These are phyloP conservation scores for Timema podura DNA, from an alignment of 2,888 invertebrate genomes.

Conservation along the genomic window DNA sequence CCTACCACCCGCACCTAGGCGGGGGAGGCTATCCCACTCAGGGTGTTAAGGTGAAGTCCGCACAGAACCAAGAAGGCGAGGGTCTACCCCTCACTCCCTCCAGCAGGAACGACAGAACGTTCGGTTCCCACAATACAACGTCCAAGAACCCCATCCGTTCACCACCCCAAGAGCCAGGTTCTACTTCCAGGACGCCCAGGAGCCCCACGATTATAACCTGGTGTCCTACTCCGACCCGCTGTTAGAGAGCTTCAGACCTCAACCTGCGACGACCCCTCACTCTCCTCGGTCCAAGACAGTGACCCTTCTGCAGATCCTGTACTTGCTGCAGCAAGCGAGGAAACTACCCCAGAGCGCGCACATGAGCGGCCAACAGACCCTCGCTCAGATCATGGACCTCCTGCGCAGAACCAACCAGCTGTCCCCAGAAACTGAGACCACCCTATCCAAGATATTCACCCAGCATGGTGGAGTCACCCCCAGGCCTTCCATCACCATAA, in stretches of 20 bases:
- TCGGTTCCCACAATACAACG: constrained; percentile 21
- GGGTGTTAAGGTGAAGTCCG: too few relatives aligned
- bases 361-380: constrained; percentile 10
- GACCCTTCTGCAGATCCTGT: constrained; percentile 70
- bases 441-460: constrained; percentile 10
- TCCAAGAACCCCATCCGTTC: too few relatives aligned
- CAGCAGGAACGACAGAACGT: constrained; percentile 4
- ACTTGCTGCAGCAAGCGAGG: constrained; percentile 58
- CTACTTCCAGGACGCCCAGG: too few relatives aligned
- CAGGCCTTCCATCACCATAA: background rate
- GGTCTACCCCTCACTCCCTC: constrained; percentile 3
- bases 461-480: constrained; percentile 11
- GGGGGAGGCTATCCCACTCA: too few relatives aligned
- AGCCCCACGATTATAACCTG: too few relatives aligned
- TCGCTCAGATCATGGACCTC: constrained; percentile 51
- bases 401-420: constrained; percentile 70
- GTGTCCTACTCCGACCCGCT: too few relatives aligned
- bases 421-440: constrained; percentile 50
- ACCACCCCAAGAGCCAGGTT: too few relatives aligned
- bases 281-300: constrained; percentile 3
- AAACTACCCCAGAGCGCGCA: constrained; percentile 29
- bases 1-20: too few relatives aligned
- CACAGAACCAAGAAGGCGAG: constrained; percentile 19
- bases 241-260: too few relatives aligned
- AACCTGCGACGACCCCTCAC: too few relatives aligned